A percentile compares a stretch with the other conserved stretches of the same genome.
Evolutionary conservation across 2,888 invertebrate genomes (phyloP).

Genomic region (Epinotia brunnichana): DNA sequence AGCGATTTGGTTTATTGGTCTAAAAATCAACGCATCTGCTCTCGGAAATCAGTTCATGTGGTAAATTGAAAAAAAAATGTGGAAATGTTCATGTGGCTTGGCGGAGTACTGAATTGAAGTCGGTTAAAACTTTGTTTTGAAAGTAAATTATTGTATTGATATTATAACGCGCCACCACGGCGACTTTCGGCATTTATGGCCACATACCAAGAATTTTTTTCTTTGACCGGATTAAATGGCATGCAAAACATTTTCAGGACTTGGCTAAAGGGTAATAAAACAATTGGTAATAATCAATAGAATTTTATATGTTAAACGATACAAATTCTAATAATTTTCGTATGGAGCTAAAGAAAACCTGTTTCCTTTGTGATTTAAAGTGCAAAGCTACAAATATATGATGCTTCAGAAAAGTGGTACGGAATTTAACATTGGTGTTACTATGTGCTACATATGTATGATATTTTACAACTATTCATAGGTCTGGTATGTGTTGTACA

Average conservation of each 20-base stretch:
- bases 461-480: not conserved
- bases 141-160: too few species aligned
- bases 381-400: slow-evolving; percentile 43
- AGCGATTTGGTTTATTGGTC: too few species aligned
- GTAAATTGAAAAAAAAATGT: too few species aligned
- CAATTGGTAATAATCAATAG: slow-evolving; percentile 46
- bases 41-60: too few species aligned
- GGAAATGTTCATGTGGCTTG: too few species aligned
- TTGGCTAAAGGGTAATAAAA: slow-evolving; percentile 22
- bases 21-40: too few species aligned
- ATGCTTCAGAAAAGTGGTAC: slow-evolving; percentile 1
- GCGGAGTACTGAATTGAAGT: too few species aligned
- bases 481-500: not conserved
- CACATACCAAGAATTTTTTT: too few species aligned
- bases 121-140: too few species aligned
- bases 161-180: too few species aligned
- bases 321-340: slow-evolving; percentile 63
- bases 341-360: slow-evolving; percentile 58
- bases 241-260: not conserved
- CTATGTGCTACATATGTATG: not conserved
- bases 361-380: slow-evolving; percentile 51
- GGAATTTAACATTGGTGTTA: not conserved
- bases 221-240: too few species aligned
- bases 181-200: too few species aligned
- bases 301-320: slow-evolving; percentile 61